Evolutionary conservation across 2,113 vertebrate species (phyloP).

Genomic region (Carassius gibelio): DNA sequence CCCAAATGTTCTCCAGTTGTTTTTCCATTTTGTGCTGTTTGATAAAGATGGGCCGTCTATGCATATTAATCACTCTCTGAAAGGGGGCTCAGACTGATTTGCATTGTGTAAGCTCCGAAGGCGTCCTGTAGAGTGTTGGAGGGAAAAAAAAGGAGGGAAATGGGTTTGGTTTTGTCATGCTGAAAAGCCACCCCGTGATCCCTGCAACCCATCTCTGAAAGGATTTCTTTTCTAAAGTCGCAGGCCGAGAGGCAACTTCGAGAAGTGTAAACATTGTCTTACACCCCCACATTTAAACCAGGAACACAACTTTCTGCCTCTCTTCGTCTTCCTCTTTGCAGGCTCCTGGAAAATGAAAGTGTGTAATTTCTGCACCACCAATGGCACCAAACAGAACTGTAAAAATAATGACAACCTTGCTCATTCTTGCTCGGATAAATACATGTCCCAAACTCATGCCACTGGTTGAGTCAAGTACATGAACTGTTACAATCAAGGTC

Average conservation of each 20-base stretch:
- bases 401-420: not conserved
- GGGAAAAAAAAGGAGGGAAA: conserved; percentile 54
- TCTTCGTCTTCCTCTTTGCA: not conserved
- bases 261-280: conserved; percentile 50
- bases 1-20: conserved; percentile 56
- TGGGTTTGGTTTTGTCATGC: conserved; percentile 58
- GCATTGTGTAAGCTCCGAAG: conserved; percentile 73
- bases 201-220: conserved; percentile 46
- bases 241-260: conserved; percentile 66
- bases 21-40: conserved; percentile 62
- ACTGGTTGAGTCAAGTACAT: not conserved
- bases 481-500: not conserved
- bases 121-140: conserved; percentile 66
- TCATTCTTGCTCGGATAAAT: not conserved
- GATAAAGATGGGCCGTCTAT: conserved; percentile 72
- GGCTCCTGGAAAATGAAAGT: not conserved
- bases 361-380: conserved; percentile 8
- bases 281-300: conserved; percentile 33
- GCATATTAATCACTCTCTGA: conserved; percentile 80
- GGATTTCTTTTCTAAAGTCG: conserved; percentile 70
- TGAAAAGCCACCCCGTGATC: conserved; percentile 50
- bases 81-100: conserved; percentile 72
- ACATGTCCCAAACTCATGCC: not conserved
- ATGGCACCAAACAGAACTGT: not conserved
- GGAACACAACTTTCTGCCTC: conserved; percentile 22